phyloP scores from a whole-genome alignment of 2,113 vertebrate genomes.

The Tupaia tana region DNA sequence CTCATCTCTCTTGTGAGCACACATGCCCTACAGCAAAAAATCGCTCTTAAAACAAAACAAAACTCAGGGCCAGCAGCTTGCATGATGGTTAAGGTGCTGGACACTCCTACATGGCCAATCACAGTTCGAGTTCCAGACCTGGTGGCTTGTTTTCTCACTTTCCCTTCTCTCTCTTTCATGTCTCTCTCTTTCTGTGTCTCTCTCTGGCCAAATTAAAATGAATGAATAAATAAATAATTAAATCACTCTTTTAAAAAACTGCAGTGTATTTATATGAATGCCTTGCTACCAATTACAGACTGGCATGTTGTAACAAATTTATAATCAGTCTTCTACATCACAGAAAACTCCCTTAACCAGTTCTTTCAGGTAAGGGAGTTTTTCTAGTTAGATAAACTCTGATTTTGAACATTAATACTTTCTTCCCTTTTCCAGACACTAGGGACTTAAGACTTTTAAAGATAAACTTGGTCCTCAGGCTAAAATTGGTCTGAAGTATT shows the following conservation, averaged over 20 bases:
- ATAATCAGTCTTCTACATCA: slow-evolving; percentile 40
- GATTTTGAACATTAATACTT: slow-evolving; percentile 17
- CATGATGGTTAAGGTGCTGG: too few relatives aligned
- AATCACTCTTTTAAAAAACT: neutral
- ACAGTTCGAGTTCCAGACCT: too few relatives aligned
- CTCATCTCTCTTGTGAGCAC: too few relatives aligned
- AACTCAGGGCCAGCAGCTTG: too few relatives aligned
- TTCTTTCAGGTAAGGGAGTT: slow-evolving; percentile 49
- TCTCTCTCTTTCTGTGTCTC: too few relatives aligned
- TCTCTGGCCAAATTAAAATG: too few relatives aligned
- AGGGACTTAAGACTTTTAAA: slow-evolving; percentile 21
- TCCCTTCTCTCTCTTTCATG: too few relatives aligned
- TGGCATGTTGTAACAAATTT: slow-evolving; percentile 53
- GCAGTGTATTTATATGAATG: slow-evolving; percentile 44
- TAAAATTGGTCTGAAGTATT: slow-evolving; percentile 42
- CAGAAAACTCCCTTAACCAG: slow-evolving; percentile 73
- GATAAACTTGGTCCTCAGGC: slow-evolving; percentile 34
- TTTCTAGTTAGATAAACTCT: slow-evolving; percentile 62
- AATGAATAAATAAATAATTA: too few relatives aligned
- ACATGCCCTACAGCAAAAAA: too few relatives aligned
- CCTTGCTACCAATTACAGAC: neutral
- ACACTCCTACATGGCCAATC: too few relatives aligned
- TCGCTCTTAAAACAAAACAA: too few relatives aligned
- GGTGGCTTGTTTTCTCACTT: too few relatives aligned
- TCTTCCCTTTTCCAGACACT: slow-evolving; percentile 23